Conservation (phyloP, 2,888 invertebrate genomes). For the Xestia sexstrigata region DNA sequence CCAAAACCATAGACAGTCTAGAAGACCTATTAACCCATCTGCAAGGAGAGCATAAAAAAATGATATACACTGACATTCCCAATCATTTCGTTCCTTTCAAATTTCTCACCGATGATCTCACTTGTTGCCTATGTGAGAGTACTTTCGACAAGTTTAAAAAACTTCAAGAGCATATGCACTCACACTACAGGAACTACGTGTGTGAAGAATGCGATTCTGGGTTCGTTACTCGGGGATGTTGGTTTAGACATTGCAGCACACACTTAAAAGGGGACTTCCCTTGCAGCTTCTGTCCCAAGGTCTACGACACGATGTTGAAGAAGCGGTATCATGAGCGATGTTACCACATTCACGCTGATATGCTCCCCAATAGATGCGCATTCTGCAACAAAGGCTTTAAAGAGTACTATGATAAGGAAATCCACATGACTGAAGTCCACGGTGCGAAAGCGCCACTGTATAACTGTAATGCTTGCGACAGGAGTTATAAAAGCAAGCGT, state of each 20-base stretch:
- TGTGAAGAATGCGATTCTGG: slow-evolving; percentile 73
- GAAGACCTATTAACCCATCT: slow-evolving; percentile 71
- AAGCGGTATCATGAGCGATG: slow-evolving; percentile 75
- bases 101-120: slow-evolving; percentile 67
- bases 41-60: slow-evolving; percentile 66
- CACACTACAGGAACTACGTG: slow-evolving; percentile 76
- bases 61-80: slow-evolving; percentile 70
- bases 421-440: slow-evolving; percentile 38
- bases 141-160: slow-evolving; percentile 56
- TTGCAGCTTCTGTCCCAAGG: slow-evolving; percentile 77
- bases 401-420: slow-evolving; percentile 34
- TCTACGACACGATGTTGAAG: slow-evolving; percentile 75
- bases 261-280: slow-evolving; percentile 61
- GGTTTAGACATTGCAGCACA: slow-evolving; percentile 50
- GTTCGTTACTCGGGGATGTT: slow-evolving; percentile 57
- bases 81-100: slow-evolving; percentile 75
- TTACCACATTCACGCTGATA: slow-evolving; percentile 35
- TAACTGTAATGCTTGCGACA: slow-evolving; percentile 56
- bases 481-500: slow-evolving; percentile 33
- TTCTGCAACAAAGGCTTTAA: slow-evolving; percentile 73
- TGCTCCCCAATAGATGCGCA: slow-evolving; percentile 66
- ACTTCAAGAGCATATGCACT: slow-evolving; percentile 74
- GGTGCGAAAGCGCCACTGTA: slow-evolving; percentile 10
- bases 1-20: slow-evolving; percentile 60
- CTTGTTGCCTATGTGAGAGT: slow-evolving; percentile 73